Evolutionary conservation across 2,888 invertebrate genomes (phyloP).

Genomic region (Ctena decussata): DNA sequence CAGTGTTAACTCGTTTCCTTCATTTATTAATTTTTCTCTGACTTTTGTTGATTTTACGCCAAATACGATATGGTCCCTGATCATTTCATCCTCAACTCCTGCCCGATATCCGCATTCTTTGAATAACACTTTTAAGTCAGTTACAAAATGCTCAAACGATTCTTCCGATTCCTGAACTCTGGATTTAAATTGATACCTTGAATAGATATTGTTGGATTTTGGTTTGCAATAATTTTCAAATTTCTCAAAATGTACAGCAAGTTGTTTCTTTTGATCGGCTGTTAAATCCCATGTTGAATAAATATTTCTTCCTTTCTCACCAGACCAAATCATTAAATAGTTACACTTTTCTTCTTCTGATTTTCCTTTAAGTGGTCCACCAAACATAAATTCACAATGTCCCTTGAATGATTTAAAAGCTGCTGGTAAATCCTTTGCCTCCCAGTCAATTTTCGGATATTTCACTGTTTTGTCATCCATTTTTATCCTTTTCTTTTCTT

Average conservation of each 20-base stretch:
- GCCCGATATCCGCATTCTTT: conserved; percentile 22
- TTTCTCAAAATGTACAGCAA: not conserved
- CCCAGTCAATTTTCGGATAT: not conserved
- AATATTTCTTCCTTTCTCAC: conserved; percentile 51
- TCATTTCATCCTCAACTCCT: conserved; percentile 27
- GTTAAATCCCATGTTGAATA: conserved; percentile 41
- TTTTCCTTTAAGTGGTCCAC: no score
- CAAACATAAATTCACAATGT: no score
- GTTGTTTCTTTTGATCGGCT: conserved; percentile 13
- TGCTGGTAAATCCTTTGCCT: not conserved
- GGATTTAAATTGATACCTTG: not conserved
- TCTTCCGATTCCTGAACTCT: not conserved
- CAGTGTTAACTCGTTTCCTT: not conserved
- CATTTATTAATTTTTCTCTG: not conserved
- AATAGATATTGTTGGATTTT: not conserved
- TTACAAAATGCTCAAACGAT: not conserved
- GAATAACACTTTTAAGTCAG: not conserved
- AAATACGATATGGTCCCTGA: conserved; percentile 54
- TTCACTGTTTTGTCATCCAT: no score
- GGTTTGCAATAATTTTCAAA: not conserved
- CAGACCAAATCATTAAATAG: conserved; percentile 53
- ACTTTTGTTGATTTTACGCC: conserved; percentile 10
- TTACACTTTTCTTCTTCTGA: conserved; percentile 43
- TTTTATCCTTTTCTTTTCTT: no score
- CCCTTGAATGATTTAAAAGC: conserved; percentile 27